Evolutionary conservation across 2,797 vertebrate species (phyloP).

Genomic region (Merluccius polli): DNA sequence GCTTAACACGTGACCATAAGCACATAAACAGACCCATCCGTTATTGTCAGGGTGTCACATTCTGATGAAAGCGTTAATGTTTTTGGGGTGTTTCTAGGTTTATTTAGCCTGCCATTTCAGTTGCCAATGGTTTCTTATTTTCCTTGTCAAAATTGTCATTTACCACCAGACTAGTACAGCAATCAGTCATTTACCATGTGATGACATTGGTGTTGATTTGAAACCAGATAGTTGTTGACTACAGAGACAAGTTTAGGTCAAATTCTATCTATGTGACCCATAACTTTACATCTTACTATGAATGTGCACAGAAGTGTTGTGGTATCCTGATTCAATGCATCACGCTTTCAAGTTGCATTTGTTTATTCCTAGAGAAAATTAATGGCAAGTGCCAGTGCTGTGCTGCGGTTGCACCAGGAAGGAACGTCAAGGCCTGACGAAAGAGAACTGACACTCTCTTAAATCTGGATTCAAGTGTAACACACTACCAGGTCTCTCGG

Average conservation of each 20-base stretch:
- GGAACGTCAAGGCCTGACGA: not conserved
- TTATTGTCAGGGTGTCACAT: slow-evolving; percentile 6
- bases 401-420: not conserved
- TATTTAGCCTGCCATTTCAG: slow-evolving; percentile 13
- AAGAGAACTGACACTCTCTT: not conserved
- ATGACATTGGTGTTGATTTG: not conserved
- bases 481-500: not conserved
- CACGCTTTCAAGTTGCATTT: not conserved
- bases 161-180: not conserved
- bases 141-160: not conserved
- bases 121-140: not conserved
- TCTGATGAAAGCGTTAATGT: slow-evolving; percentile 7
- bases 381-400: not conserved
- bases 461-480: not conserved
- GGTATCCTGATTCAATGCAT: not conserved
- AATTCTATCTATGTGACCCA: not conserved
- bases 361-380: not conserved
- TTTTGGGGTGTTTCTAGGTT: slow-evolving; percentile 18
- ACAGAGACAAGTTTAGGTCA: not conserved
- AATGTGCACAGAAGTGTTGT: not conserved
- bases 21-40: slow-evolving; percentile 29
- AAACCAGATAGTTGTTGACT: not conserved
- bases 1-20: not conserved
- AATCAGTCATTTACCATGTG: not conserved
- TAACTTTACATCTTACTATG: not conserved